Evolutionary conservation across 2,797 vertebrate species (phyloP).

Genomic region (Lacerta agilis): DNA sequence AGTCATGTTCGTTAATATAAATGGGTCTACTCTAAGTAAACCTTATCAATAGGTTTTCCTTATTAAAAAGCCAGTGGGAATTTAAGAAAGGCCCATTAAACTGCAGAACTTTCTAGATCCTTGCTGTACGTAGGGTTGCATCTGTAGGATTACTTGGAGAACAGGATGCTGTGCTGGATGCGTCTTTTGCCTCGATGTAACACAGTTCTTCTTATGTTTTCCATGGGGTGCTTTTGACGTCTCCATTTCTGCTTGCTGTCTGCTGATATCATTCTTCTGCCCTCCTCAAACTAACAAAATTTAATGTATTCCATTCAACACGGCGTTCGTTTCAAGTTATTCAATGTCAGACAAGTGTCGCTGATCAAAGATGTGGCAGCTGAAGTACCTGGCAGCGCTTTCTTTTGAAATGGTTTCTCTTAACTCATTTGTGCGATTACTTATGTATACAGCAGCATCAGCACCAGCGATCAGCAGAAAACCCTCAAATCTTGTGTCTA

Average conservation of each 20-base stretch:
- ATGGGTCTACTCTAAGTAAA: too few species aligned
- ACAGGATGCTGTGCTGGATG: neutral
- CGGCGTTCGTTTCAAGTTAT: constrained; percentile 37
- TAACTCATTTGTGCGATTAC: neutral
- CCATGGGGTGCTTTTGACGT: constrained; percentile 55
- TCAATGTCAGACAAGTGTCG: neutral
- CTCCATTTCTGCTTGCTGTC: constrained; percentile 40
- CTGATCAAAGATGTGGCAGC: constrained; percentile 50
- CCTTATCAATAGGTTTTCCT: too few species aligned
- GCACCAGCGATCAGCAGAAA: constrained; percentile 11
- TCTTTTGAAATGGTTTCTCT: constrained; percentile 34
- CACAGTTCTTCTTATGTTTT: constrained; percentile 33
- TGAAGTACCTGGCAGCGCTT: neutral
- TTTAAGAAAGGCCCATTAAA: constrained; percentile 64
- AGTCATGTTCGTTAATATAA: too few species aligned
- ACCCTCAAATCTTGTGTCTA: neutral
- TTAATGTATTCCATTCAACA: constrained; percentile 36
- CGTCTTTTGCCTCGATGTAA: too few species aligned
- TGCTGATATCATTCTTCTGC: constrained; percentile 54
- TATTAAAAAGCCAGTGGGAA: constrained; percentile 56
- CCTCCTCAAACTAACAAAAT: constrained; percentile 37
- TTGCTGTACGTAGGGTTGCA: constrained; percentile 38
- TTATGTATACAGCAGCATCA: neutral
- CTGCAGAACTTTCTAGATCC: constrained; percentile 41
- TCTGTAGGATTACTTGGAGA: constrained; percentile 40